phyloP scores from a whole-genome alignment of 2,888 invertebrate species.

The Tiliacea citrago region DNA sequence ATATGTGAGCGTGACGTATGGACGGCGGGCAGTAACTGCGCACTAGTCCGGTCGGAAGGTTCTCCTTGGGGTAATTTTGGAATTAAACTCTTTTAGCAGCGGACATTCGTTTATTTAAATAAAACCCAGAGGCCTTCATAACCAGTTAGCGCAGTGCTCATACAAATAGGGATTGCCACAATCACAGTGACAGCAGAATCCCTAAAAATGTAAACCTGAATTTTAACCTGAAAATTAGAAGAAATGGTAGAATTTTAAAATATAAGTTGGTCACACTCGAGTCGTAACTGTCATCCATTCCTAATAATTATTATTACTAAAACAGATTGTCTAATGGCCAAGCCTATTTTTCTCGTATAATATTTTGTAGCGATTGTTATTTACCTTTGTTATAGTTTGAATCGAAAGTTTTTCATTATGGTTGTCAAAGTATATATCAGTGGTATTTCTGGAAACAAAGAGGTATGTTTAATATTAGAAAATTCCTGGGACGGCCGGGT shows the following conservation, averaged over 20 bases:
- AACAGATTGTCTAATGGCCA: conserved; percentile 87
- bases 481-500: conserved; percentile 84
- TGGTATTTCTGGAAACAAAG: conserved; percentile 98
- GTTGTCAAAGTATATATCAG: conserved; percentile 97
- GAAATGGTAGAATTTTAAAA: conserved; percentile 40
- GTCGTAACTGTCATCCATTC: conserved; percentile 69
- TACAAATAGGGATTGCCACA: no score
- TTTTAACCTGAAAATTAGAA: no score
- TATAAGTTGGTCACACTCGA: conserved; percentile 63
- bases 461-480: conserved; percentile 92
- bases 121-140: no score
- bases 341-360: conserved; percentile 87
- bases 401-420: conserved; percentile 90
- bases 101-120: no score
- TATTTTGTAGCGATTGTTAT: conserved; percentile 78
- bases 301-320: conserved; percentile 81
- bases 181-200: no score
- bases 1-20: no score
- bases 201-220: no score
- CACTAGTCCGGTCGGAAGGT: no score
- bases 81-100: no score
- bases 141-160: no score
- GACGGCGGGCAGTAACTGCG: no score
- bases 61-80: no score
- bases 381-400: conserved; percentile 75